Evolutionary conservation across 2,797 vertebrate genomes (phyloP).

Genomic region (Ctenochaetus hawaiiensis): DNA sequence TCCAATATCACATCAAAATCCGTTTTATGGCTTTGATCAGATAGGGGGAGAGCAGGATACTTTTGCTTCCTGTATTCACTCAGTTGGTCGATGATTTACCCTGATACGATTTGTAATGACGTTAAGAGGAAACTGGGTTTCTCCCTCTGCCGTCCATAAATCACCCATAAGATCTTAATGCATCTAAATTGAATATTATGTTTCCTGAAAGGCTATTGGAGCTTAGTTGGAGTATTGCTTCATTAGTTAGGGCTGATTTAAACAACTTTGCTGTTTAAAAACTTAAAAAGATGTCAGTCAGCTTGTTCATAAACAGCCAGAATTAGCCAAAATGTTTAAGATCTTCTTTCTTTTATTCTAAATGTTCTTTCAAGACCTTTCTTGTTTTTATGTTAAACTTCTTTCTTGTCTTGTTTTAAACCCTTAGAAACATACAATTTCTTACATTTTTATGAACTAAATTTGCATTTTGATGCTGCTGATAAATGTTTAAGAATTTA

Average conservation of each 20-base stretch:
- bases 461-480: not conserved
- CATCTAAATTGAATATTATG: conserved; percentile 51
- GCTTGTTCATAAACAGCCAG: not conserved
- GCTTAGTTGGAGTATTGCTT: conserved; percentile 1
- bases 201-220: conserved; percentile 20
- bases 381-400: not conserved
- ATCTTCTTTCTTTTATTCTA: not conserved
- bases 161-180: conserved; percentile 46
- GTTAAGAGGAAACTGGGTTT: conserved; percentile 48
- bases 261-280: conserved; percentile 31
- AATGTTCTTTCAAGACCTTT: not conserved
- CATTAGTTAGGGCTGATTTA: conserved; percentile 23
- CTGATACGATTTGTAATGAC: conserved; percentile 57
- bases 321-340: not conserved
- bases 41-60: conserved; percentile 43
- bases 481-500: not conserved
- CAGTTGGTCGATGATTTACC: conserved; percentile 29
- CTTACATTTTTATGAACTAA: not conserved
- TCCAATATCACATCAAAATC: conserved; percentile 51
- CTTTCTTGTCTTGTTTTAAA: not conserved
- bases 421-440: not conserved
- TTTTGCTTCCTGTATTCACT: conserved; percentile 51
- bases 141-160: conserved; percentile 44
- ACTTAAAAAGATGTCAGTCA: not conserved
- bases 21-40: conserved; percentile 62